A percentile compares a stretch with the other conserved stretches of the same genome.
Evolutionary conservation across 1,140 invertebrate genomes (phyloP).

Genomic region (Akabosia matsudoensis): DNA sequence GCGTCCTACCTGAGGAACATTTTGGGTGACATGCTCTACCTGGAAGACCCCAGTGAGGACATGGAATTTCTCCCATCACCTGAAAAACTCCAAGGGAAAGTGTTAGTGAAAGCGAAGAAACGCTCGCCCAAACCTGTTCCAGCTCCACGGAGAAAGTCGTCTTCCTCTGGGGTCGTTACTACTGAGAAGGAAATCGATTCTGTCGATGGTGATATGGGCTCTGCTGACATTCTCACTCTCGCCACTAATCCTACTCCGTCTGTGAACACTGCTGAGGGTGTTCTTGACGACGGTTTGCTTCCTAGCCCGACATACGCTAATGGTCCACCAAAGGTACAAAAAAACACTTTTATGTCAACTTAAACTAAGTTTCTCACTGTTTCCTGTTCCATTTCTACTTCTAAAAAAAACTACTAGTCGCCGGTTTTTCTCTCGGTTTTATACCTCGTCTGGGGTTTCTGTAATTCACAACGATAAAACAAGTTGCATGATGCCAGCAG

Average conservation of each 20-base stretch:
- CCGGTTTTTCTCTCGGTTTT: too few relatives aligned
- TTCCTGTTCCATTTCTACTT: too few relatives aligned
- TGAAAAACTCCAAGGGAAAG: conserved; percentile 53
- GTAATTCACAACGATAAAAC: too few relatives aligned
- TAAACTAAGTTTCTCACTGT: too few relatives aligned
- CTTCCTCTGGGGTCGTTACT: conserved; percentile 32
- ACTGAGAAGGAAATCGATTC: conserved; percentile 22
- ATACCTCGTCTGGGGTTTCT: too few relatives aligned
- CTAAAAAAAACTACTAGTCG: too few relatives aligned
- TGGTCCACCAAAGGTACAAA: conserved; percentile 36
- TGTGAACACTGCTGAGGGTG: conserved; percentile 27
- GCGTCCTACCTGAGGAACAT: conserved; percentile 56
- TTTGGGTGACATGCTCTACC: conserved; percentile 54
- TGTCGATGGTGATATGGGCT: conserved; percentile 33
- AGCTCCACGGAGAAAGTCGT: neutral
- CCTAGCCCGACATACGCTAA: conserved; percentile 3
- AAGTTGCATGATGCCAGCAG: too few relatives aligned
- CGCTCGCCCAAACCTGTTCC: conserved; percentile 21
- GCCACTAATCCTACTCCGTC: neutral
- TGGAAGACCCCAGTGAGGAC: conserved; percentile 47
- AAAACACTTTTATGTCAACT: too few relatives aligned
- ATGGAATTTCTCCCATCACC: conserved; percentile 51
- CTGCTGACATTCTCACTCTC: conserved; percentile 35
- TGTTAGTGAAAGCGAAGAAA: conserved; percentile 56
- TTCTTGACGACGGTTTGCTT: conserved; percentile 36